phyloP scores from a whole-genome alignment of 2,888 invertebrate species.

The Dastarcus helophoroides region DNA sequence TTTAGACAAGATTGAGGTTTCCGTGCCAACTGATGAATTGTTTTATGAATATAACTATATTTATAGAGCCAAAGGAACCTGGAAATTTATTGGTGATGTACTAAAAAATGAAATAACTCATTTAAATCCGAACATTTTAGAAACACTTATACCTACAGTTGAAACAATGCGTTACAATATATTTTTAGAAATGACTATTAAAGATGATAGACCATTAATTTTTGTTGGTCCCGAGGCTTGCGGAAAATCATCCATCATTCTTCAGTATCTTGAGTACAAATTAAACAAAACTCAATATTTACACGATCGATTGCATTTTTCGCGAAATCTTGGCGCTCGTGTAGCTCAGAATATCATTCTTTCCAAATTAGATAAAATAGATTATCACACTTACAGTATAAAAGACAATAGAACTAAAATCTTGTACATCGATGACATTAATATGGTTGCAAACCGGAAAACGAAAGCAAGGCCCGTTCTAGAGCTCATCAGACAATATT shows the following conservation, averaged over 20 bases:
- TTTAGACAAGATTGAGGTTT: conserved; percentile 44
- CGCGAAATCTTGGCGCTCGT: too few relatives aligned
- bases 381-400: too few relatives aligned
- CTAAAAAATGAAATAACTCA: conserved; percentile 37
- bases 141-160: conserved; percentile 44
- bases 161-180: conserved; percentile 45
- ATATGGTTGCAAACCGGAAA: conserved; percentile 41
- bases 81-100: conserved; percentile 47
- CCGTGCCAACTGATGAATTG: conserved; percentile 44
- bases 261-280: conserved; percentile 37
- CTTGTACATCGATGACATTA: conserved; percentile 56
- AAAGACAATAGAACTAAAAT: conserved; percentile 47
- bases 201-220: conserved; percentile 51
- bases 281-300: conserved; percentile 39
- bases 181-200: conserved; percentile 43
- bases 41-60: conserved; percentile 48
- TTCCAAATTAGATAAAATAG: too few relatives aligned
- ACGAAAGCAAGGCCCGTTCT: conserved; percentile 44
- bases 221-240: conserved; percentile 49
- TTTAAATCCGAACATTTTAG: conserved; percentile 34
- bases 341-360: conserved; percentile 40
- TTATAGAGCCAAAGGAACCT: conserved; percentile 45
- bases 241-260: conserved; percentile 51
- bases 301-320: too few relatives aligned
- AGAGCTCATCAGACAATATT: conserved; percentile 51